phyloP scores from a whole-genome alignment of 2,888 invertebrate species.

The Ligdia adustata region DNA sequence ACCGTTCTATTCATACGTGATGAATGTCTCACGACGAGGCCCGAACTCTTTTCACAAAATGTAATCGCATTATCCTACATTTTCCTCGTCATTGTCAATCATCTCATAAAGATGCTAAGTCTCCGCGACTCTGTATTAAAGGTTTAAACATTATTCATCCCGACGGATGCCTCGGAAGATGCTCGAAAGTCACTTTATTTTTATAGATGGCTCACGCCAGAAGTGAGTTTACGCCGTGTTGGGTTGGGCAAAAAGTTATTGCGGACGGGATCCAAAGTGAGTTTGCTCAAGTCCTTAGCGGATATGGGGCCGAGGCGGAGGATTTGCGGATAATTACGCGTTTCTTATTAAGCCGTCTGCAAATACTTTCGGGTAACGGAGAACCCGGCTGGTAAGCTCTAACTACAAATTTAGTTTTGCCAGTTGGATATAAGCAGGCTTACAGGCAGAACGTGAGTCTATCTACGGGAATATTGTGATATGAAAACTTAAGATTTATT shows the following conservation, averaged over 20 bases:
- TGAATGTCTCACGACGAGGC: constrained; percentile 17
- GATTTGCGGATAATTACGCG: constrained; percentile 70
- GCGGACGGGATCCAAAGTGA: constrained; percentile 52
- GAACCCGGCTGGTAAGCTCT: constrained; percentile 7
- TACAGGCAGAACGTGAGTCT: no score
- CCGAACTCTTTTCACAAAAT: constrained; percentile 24
- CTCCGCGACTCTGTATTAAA: constrained; percentile 32
- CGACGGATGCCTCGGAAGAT: constrained; percentile 35
- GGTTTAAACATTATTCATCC: constrained; percentile 39
- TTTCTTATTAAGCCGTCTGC: constrained; percentile 67
- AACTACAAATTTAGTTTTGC: constrained; percentile 16
- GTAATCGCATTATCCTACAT: constrained; percentile 26
- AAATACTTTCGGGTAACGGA: constrained; percentile 52
- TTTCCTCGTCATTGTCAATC: constrained; percentile 29
- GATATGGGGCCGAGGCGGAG: constrained; percentile 47
- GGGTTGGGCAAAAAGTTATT: constrained; percentile 58
- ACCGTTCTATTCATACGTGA: constrained; percentile 17
- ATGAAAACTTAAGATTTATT: no score
- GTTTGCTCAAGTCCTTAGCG: constrained; percentile 65
- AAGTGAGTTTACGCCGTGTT: constrained; percentile 42
- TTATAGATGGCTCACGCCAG: constrained; percentile 42
- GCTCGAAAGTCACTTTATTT: constrained; percentile 37
- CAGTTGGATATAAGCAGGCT: no score
- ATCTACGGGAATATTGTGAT: no score
- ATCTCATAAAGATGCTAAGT: constrained; percentile 33